A percentile compares a stretch with the other conserved stretches of the same genome.
Evolutionary conservation across 92 coral and sea anemone genomes (phyloP).

Genomic region (Blastomussa wellsi): DNA sequence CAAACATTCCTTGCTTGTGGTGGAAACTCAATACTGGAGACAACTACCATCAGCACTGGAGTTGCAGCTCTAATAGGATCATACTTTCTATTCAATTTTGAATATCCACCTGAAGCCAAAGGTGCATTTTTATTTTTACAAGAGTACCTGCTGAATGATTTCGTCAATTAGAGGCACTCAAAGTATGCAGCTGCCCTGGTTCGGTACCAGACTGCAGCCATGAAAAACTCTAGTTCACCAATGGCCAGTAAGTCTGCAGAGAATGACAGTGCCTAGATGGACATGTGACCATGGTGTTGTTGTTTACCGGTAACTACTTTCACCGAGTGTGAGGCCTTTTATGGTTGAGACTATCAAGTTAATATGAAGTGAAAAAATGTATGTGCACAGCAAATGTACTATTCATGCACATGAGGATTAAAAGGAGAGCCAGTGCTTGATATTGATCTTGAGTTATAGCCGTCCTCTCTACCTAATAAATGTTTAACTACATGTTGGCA

Average conservation of each 20-base stretch:
- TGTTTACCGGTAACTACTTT: slow-evolving; percentile 7
- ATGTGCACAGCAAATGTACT: slow-evolving; percentile 27
- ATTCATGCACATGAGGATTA: slow-evolving; percentile 18
- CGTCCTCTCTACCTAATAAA: slow-evolving; percentile 20
- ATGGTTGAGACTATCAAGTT: slow-evolving; percentile 11
- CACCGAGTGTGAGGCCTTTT: slow-evolving; percentile 19
- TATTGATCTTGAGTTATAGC: background rate
- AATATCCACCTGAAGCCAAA: slow-evolving; percentile 15
- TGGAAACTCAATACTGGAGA: slow-evolving; percentile 15
- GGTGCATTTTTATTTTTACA: slow-evolving; percentile 24
- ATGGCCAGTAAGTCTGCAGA: too few species aligned
- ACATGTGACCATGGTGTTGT: slow-evolving; percentile 19
- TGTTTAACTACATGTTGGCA: slow-evolving; percentile 31
- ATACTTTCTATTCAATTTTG: slow-evolving; percentile 13
- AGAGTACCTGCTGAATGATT: slow-evolving; percentile 33
- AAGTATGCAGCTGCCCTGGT: slow-evolving; percentile 38
- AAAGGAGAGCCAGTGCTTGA: slow-evolving; percentile 5
- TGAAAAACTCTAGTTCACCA: too few species aligned
- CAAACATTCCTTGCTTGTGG: slow-evolving; percentile 37
- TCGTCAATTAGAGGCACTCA: slow-evolving; percentile 12
- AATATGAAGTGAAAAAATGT: background rate
- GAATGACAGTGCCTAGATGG: slow-evolving; percentile 8
- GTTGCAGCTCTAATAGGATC: slow-evolving; percentile 32
- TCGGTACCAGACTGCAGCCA: too few species aligned
- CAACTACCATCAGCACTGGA: slow-evolving; percentile 9